These are phyloP conservation scores for Sigmodon hispidus DNA, from an alignment of 2,113 vertebrate genomes.

Conservation along the genomic window DNA sequence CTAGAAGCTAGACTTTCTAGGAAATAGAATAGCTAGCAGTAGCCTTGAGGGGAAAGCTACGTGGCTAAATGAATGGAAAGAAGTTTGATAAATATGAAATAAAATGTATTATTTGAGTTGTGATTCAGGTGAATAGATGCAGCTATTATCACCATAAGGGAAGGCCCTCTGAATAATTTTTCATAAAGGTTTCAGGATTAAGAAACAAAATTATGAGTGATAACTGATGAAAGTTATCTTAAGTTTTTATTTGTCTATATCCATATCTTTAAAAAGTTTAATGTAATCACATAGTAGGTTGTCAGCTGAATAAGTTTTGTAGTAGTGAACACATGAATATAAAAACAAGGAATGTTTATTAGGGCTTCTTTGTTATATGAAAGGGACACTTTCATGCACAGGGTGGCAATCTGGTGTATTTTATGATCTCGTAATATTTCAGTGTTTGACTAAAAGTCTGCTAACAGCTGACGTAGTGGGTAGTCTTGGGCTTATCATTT, in stretches of 20 bases:
- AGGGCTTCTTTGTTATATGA: not conserved
- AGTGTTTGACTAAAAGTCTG: not conserved
- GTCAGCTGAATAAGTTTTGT: not conserved
- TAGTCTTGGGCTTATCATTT: not conserved
- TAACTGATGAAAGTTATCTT: not conserved
- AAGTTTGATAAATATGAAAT: not conserved
- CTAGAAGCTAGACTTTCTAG: constrained; percentile 10
- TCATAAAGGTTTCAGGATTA: not conserved
- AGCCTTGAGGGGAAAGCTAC: constrained; percentile 5
- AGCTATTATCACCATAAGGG: not conserved
- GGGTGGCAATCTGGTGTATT: not conserved
- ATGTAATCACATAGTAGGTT: not conserved
- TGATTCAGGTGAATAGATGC: not conserved
- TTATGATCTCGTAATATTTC: not conserved
- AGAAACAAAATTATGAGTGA: not conserved
- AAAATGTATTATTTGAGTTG: not conserved
- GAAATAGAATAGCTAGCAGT: not conserved
- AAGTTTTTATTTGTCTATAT: not conserved
- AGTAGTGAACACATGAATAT: not conserved
- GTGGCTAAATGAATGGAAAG: constrained; percentile 9
- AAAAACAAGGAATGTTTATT: not conserved
- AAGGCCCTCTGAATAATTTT: not conserved
- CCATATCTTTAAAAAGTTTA: not conserved
- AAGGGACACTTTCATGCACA: not conserved
- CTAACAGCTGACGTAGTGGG: not conserved